These are phyloP conservation scores for Halesus radiatus DNA, from an alignment of 1,140 invertebrate genomes.

Conservation along the genomic window DNA sequence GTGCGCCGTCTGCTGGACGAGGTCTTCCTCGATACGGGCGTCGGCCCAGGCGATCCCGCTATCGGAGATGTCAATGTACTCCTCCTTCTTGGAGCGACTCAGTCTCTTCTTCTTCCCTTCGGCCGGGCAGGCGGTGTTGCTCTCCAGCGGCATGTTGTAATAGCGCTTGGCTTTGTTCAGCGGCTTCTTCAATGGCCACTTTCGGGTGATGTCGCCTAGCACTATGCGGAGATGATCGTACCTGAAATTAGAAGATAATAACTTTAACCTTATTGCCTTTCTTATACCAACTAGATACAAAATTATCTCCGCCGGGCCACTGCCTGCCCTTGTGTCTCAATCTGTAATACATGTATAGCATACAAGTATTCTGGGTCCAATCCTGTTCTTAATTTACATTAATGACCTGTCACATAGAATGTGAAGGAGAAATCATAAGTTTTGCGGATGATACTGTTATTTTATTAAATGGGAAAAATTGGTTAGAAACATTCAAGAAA, in stretches of 20 bases:
- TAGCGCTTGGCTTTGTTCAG: conserved; percentile 27
- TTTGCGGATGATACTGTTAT: too few species aligned
- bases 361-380: too few species aligned
- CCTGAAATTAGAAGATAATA: conserved; percentile 10
- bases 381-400: too few species aligned
- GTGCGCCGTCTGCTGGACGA: conserved; percentile 46
- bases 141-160: conserved; percentile 40
- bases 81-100: conserved; percentile 24
- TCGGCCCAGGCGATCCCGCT: conserved; percentile 53
- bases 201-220: conserved; percentile 3
- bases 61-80: conserved; percentile 49
- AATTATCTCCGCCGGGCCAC: too few species aligned
- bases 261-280: too few species aligned
- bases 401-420: too few species aligned
- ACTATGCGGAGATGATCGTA: conserved; percentile 23
- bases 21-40: conserved; percentile 44
- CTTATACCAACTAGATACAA: too few species aligned
- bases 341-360: too few species aligned
- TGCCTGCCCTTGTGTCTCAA: too few species aligned
- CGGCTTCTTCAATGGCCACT: neutral
- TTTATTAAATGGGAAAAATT: too few species aligned
- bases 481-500: too few species aligned
- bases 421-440: too few species aligned
- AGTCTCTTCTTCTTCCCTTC: neutral
- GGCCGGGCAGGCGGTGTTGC: neutral